Percentiles rank a stretch among this genome's conserved stretches.
Evolutionary conservation across 2,113 vertebrate genomes (phyloP).

Genomic region (Corythornis cristatus): DNA sequence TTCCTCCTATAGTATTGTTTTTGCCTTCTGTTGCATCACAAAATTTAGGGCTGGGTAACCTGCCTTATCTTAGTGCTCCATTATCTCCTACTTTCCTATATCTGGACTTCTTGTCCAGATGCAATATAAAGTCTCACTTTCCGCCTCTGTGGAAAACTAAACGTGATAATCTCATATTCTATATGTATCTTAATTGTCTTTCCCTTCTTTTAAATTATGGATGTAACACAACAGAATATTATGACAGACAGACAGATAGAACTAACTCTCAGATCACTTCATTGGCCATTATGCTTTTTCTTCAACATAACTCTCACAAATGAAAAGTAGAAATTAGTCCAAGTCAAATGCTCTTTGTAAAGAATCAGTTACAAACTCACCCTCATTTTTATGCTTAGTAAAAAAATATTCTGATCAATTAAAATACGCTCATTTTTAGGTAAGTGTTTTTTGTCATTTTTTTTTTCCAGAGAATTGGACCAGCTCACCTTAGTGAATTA

Average conservation of each 20-base stretch:
- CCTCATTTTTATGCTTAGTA: not conserved
- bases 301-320: not conserved
- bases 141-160: not conserved
- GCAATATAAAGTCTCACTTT: not conserved
- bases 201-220: not conserved
- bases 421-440: not conserved
- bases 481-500: not conserved
- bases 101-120: not conserved
- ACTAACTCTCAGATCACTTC: not conserved
- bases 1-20: not conserved
- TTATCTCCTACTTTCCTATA: not conserved
- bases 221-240: not conserved
- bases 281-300: not conserved
- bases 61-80: not conserved
- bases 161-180: not conserved
- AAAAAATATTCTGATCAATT: not conserved
- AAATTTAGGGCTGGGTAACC: not conserved
- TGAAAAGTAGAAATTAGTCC: not conserved
- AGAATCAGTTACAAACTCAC: not conserved
- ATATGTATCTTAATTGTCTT: not conserved
- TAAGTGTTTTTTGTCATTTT: not conserved
- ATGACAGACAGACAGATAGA: not conserved
- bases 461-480: not conserved
- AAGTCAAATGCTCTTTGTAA: not conserved
- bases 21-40: not conserved